Conservation (phyloP, 2,888 invertebrate genomes). For the Eucera pruinosa region DNA sequence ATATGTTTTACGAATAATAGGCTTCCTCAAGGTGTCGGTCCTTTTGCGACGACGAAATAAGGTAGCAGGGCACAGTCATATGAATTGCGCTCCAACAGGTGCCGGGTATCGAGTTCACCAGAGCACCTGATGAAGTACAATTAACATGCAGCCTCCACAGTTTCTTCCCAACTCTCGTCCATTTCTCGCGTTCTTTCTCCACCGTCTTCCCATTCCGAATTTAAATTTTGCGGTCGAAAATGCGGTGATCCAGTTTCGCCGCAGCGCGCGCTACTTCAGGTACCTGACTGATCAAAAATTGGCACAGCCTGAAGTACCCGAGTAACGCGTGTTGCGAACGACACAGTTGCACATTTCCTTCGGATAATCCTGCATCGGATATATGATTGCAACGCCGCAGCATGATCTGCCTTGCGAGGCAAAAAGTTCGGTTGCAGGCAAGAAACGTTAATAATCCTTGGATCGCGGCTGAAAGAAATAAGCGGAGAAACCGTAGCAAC, state of each 20-base stretch:
- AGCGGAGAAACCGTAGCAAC: not conserved
- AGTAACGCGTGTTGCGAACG: slow-evolving; percentile 93
- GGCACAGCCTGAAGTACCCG: slow-evolving; percentile 93
- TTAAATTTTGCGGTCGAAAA: not conserved
- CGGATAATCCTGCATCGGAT: not conserved
- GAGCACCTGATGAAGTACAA: slow-evolving; percentile 99
- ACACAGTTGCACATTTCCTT: slow-evolving; percentile 58
- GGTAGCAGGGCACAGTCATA: slow-evolving; percentile 87
- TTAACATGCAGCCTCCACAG: slow-evolving; percentile 93
- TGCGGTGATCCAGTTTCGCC: slow-evolving; percentile 78
- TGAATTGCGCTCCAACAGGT: slow-evolving; percentile 99
- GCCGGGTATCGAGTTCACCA: slow-evolving; percentile 96
- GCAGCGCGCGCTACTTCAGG: slow-evolving; percentile 99
- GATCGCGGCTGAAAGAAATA: not conserved
- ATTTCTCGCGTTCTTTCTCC: slow-evolving; percentile 20
- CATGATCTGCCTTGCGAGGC: not conserved
- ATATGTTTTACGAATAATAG: not conserved
- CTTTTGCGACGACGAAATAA: slow-evolving; percentile 38
- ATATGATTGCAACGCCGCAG: not conserved
- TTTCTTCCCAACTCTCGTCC: slow-evolving; percentile 28
- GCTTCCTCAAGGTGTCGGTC: not conserved
- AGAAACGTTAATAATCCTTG: not conserved
- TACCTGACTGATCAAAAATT: slow-evolving; percentile 93
- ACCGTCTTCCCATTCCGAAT: slow-evolving; percentile 8
- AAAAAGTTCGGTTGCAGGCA: not conserved